Evolutionary conservation across 2,113 vertebrate species (phyloP).

Genomic region (Vanacampus margaritifer): DNA sequence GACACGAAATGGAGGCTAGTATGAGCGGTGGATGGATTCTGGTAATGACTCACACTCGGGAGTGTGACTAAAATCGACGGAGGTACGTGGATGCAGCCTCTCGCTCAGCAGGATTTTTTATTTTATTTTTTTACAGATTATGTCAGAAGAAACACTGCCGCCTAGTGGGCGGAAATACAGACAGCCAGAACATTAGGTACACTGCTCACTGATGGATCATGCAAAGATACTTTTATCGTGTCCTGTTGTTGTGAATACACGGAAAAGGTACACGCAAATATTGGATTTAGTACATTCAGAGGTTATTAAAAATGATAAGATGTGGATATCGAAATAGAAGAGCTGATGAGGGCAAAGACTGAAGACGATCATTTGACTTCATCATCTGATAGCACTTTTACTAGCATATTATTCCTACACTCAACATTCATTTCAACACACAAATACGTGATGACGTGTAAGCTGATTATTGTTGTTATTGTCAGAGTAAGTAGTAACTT

Average conservation of each 20-base stretch:
- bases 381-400: background rate
- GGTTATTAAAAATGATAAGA: background rate
- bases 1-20: conserved; percentile 2
- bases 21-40: background rate
- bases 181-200: background rate
- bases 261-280: no score
- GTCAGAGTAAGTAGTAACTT: no score
- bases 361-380: background rate
- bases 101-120: conserved; percentile 8
- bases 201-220: background rate
- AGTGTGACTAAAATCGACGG: conserved; percentile 19
- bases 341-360: background rate
- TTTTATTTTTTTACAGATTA: no score
- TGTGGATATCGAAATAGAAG: background rate
- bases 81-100: conserved; percentile 20
- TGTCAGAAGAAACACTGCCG: conserved; percentile 34
- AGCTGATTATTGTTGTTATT: no score
- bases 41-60: conserved; percentile 18
- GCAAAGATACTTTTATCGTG: no score
- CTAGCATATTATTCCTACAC: background rate
- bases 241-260: no score
- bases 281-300: no score
- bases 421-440: no score
- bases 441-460: no score
- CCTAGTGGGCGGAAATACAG: conserved; percentile 38